These are phyloP conservation scores for Dryomyza anilis DNA, from an alignment of 2,888 invertebrate species.

Conservation along the genomic window DNA sequence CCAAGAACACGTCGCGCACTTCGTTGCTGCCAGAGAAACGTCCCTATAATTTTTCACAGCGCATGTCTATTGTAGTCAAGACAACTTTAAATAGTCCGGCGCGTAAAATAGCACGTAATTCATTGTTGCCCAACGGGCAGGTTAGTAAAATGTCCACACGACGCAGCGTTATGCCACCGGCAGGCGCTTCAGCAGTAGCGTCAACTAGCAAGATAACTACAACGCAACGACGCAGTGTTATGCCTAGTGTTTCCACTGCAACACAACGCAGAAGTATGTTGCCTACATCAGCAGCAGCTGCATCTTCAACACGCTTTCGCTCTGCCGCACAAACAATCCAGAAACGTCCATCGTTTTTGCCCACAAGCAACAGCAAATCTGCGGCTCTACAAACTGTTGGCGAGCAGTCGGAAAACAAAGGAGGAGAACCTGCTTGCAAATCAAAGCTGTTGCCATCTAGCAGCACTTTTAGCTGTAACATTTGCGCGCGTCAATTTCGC, in stretches of 20 bases:
- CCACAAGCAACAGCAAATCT: neutral
- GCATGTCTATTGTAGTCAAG: slow-evolving; percentile 57
- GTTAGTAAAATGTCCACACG: neutral
- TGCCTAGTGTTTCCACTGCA: slow-evolving; percentile 7
- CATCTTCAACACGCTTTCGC: neutral
- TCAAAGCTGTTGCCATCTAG: neutral
- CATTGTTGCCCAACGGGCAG: slow-evolving; percentile 3
- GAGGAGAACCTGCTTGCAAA: neutral
- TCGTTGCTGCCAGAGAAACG: slow-evolving; percentile 39
- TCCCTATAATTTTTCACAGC: slow-evolving; percentile 43
- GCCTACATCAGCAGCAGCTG: slow-evolving; percentile 8
- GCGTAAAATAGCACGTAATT: slow-evolving; percentile 43
- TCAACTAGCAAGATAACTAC: too few species aligned
- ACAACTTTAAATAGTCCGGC: slow-evolving; percentile 57
- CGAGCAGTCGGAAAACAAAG: slow-evolving; percentile 7
- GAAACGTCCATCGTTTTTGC: slow-evolving; percentile 27
- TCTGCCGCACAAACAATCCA: neutral
- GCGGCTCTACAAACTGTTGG: neutral
- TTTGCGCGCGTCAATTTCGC: slow-evolving; percentile 45
- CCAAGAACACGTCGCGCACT: neutral
- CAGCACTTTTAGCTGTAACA: slow-evolving; percentile 37
- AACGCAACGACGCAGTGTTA: slow-evolving; percentile 14
- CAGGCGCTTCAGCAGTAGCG: neutral
- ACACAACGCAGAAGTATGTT: slow-evolving; percentile 27
- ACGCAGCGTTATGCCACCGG: slow-evolving; percentile 22